phyloP scores from a whole-genome alignment of 2,797 vertebrate genomes.

The Danionella dracula region DNA sequence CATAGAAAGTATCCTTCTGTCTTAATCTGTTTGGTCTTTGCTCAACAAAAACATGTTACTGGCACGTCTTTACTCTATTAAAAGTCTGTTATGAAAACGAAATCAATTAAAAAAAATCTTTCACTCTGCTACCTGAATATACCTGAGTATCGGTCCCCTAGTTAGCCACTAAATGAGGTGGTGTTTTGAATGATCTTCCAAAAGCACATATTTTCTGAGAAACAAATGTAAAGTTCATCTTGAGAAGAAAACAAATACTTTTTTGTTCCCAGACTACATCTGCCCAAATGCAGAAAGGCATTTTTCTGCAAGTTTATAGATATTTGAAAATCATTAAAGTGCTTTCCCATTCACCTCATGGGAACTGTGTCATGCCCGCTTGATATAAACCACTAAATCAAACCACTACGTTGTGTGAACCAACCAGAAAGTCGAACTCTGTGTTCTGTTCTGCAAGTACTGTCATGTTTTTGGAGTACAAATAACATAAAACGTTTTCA shows the following conservation, averaged over 20 bases:
- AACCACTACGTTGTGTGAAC: slow-evolving; percentile 28
- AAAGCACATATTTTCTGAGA: slow-evolving; percentile 32
- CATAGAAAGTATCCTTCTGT: neutral
- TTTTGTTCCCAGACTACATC: slow-evolving; percentile 8
- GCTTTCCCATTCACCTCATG: slow-evolving; percentile 31
- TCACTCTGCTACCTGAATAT: neutral
- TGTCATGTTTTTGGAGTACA: neutral
- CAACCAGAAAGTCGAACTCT: slow-evolving; percentile 14
- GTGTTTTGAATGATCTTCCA: neutral
- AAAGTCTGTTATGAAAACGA: neutral
- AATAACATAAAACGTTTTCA: neutral
- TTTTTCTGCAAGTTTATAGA: slow-evolving; percentile 24
- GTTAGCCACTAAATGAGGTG: neutral
- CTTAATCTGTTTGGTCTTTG: neutral
- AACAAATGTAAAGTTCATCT: slow-evolving; percentile 13
- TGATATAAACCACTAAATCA: slow-evolving; percentile 19
- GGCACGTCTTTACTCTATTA: neutral
- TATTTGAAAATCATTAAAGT: slow-evolving; percentile 32
- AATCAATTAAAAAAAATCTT: neutral
- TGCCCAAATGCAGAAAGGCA: slow-evolving; percentile 36
- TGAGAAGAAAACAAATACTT: slow-evolving; percentile 16
- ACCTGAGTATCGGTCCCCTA: no score
- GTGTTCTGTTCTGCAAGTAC: slow-evolving; percentile 26
- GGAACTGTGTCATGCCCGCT: slow-evolving; percentile 21
- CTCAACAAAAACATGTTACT: neutral